A percentile compares a stretch with the other conserved stretches of the same genome.
Evolutionary conservation across 1,140 invertebrate species (phyloP).

Genomic region (Drosophila pallidifrons): DNA sequence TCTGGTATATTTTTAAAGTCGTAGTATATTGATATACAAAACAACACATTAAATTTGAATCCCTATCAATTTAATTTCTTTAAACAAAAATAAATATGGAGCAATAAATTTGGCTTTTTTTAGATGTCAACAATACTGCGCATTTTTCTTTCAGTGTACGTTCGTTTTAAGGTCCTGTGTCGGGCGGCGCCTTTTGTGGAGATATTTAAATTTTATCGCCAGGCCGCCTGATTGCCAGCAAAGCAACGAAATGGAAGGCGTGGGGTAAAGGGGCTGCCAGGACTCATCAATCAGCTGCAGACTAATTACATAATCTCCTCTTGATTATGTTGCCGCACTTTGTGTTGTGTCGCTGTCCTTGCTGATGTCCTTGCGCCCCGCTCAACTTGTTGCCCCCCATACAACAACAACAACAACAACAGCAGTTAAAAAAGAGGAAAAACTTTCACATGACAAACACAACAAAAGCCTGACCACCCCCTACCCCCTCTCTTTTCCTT

Average conservation of each 20-base stretch:
- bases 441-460: slow-evolving; percentile 29
- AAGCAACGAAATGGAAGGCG: not conserved
- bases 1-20: too few relatives aligned
- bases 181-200: slow-evolving; percentile 37
- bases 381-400: slow-evolving; percentile 25
- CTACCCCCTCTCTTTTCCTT: not conserved
- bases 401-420: not conserved
- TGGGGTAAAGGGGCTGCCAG: slow-evolving; percentile 53
- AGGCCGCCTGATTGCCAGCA: slow-evolving; percentile 68
- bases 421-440: not conserved
- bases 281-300: slow-evolving; percentile 85
- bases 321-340: slow-evolving; percentile 76
- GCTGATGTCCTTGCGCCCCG: slow-evolving; percentile 1
- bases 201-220: slow-evolving; percentile 82
- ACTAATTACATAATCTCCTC: slow-evolving; percentile 85
- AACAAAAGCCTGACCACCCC: slow-evolving; percentile 5
- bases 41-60: too few relatives aligned
- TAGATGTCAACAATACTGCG: too few relatives aligned
- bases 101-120: too few relatives aligned
- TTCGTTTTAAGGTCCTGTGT: slow-evolving; percentile 2
- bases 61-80: too few relatives aligned
- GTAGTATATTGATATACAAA: too few relatives aligned
- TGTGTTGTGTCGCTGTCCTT: slow-evolving; percentile 20
- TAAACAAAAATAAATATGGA: too few relatives aligned
- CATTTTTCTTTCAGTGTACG: not conserved